Percentiles rank a stretch among this genome's conserved stretches.
Evolutionary conservation across 1,140 invertebrate genomes (phyloP).

Genomic region (Nylanderia fulva): DNA sequence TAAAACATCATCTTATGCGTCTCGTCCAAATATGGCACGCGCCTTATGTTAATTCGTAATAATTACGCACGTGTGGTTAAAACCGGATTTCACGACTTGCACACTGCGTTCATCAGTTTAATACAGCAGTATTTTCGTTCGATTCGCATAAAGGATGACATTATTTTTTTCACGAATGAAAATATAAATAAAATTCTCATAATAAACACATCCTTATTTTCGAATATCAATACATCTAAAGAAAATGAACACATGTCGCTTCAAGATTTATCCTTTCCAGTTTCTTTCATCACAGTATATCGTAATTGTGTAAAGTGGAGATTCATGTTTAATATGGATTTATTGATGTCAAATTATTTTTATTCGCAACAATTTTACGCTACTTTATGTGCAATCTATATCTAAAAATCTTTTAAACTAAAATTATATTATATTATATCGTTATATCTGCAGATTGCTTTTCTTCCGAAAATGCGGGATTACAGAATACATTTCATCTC

Average conservation of each 20-base stretch:
- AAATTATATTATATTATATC: background rate
- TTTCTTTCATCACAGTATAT: background rate
- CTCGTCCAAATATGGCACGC: constrained; percentile 19
- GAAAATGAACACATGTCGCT: background rate
- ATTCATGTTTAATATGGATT: background rate
- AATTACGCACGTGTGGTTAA: constrained; percentile 10
- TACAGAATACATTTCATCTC: background rate
- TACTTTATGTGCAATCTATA: background rate
- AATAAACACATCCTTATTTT: constrained; percentile 28
- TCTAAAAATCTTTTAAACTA: background rate
- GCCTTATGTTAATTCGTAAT: constrained; percentile 46
- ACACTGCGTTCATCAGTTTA: background rate
- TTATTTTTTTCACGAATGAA: constrained; percentile 4
- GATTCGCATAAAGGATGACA: background rate
- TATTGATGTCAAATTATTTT: background rate
- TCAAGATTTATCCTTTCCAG: background rate
- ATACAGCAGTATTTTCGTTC: constrained; percentile 5
- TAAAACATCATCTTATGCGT: constrained; percentile 44
- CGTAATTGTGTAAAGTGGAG: background rate
- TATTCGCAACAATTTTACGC: background rate
- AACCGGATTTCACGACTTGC: constrained; percentile 36
- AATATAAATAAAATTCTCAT: constrained; percentile 4
- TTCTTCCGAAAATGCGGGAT: no score
- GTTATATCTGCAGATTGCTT: background rate
- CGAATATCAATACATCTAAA: background rate